Base-by-base conservation (phyloP, 2,113 vertebrate genomes). In the Rhinichthys klamathensis region DNA sequence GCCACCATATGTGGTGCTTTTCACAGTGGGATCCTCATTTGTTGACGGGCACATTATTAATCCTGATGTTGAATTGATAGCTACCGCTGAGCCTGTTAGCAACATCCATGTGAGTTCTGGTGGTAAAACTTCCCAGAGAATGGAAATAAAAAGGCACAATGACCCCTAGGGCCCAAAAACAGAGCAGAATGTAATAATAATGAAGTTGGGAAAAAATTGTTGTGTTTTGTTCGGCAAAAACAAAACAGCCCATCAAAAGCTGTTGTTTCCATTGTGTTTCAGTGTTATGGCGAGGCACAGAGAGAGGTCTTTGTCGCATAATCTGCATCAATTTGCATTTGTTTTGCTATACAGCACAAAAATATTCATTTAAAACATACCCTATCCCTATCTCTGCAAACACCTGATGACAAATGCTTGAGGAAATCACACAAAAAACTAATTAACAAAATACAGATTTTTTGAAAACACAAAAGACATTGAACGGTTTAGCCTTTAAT, bases 31-130 rank as follows among this genome's bases (percentile, higher is more conserved):
- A 46, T 86, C 30, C 67, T 92, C 83, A 87, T 74, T 91, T 90
- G 90, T 89, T 91, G 80, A 92, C 87, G 18, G 41, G 10, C 44
- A 84, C 84, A 89, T 91, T 90, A 84, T 90, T 87, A 87, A 89
- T 83, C 85, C 86, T 73, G 78, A 85, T 86, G 88, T 85, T 35
- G 54, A 85, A 60, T 79, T 69, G 74, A 84, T 81, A 61, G 82
- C 82, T n/a, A 77, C 79, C 51, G 63, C 78, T 61, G 61, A 65
- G 85, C 56, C 72, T 86, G 85, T 86, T 74, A 86, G 80, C 46
- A 86, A 76, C 79, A 75, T 61, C 58, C 79, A 82, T 46, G 72
- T 82, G 70, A 73, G 69, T 65, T 58, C 49, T 49, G 25, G 49
- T 75, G 74, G 32, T 60, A 49, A 67, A 58, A 46, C 85, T 51